Base-by-base conservation (phyloP, 2,113 vertebrate species). In the Bujurquina vittata region DNA sequence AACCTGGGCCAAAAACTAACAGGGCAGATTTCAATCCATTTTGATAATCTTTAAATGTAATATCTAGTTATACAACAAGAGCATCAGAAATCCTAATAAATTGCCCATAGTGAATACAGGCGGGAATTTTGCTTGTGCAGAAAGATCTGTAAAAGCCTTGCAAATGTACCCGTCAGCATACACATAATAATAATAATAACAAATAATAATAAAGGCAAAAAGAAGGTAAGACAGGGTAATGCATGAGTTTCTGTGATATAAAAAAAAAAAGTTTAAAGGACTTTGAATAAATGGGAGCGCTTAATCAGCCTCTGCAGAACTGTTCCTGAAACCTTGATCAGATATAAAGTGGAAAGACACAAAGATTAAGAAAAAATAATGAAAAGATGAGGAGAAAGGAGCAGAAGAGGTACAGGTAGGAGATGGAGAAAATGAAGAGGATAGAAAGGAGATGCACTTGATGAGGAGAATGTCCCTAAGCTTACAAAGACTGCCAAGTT, bases 241-340 rank as follows among this genome's bases (percentile, higher is more conserved):
- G 72, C 61, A 62, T 26, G 54, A 60, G 57, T 5, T 23, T 20
- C 43, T 61, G 60, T 77, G 81, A 83, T 75, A 29, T n/a, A 61
- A 61, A 69, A 83, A 65, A 33, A 33, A 33, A 33, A 33, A 33
- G 78, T 87, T 84, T 57, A 82, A 76, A 74, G 75, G 65, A 43
- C 26, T 26, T 37, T 37, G 63, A 81, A 76, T 43, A 76, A 83
- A 60, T 43, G 43, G 61, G 37, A 78, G 80, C 77, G 56, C 69
- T 79, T 85, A 69, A 79, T 46, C 40, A 15, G 18, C 62, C 10
- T 63, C 35, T 9, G 14, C 26, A 29, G 26, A 74, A 77, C 61
- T 57, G 29, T 80, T 73, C 57, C 49, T 79, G 67, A 61, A 84
- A 86, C 46, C 73, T 37, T 15, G 75, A 58, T 35, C 22, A 4